phyloP scores from a whole-genome alignment of 2,113 vertebrate genomes.

The Saccopteryx leptura region DNA sequence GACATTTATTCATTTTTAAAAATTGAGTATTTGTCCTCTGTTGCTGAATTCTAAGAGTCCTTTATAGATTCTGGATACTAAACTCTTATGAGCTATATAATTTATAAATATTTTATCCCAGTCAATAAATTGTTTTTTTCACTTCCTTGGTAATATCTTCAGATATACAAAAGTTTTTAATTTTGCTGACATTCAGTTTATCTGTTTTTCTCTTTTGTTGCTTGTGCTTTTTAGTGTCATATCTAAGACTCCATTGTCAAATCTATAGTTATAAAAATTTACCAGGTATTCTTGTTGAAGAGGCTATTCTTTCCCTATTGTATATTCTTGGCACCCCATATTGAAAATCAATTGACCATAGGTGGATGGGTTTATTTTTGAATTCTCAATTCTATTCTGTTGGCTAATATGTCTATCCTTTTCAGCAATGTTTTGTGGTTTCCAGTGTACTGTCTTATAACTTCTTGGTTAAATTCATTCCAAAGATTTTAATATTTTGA shows the following conservation, averaged over 20 bases:
- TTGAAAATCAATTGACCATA: slow-evolving; percentile 6
- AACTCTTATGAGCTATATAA: background rate
- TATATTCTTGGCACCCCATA: background rate
- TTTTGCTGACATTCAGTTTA: background rate
- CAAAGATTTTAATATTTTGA: background rate
- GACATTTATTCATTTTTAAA: background rate
- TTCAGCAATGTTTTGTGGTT: background rate
- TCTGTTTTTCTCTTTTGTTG: background rate
- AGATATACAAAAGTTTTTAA: background rate
- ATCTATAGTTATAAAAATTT: background rate
- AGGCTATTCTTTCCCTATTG: background rate
- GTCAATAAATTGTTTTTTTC: background rate
- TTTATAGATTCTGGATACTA: slow-evolving; percentile 17
- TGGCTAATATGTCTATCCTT: background rate
- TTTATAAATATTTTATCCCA: slow-evolving; percentile 15
- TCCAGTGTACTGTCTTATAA: background rate
- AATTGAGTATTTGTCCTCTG: background rate
- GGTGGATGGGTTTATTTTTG: background rate
- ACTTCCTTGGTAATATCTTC: background rate
- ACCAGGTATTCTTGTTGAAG: background rate
- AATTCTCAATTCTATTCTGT: background rate
- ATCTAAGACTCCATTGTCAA: background rate
- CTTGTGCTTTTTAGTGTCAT: background rate
- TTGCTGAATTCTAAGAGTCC: background rate
- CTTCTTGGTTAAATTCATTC: background rate